These are phyloP conservation scores for Addax nasomaculatus DNA, from an alignment of 2,113 vertebrate species.

Conservation along the genomic window DNA sequence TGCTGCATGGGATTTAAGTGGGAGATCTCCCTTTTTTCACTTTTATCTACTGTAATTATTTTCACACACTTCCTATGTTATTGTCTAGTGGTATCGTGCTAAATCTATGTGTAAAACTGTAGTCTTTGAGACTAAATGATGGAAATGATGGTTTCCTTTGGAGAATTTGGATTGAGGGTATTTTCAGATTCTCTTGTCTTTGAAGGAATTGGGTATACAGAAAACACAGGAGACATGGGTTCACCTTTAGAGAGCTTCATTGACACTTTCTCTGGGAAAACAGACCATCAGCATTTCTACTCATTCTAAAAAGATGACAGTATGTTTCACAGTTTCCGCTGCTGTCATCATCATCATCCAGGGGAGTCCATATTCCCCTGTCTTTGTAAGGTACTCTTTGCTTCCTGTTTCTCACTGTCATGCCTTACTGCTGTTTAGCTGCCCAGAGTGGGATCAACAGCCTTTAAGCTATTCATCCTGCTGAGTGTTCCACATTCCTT, in stretches of 20 bases:
- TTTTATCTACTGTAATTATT: neutral
- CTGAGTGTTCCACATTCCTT: neutral
- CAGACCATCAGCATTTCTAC: neutral
- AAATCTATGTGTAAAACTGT: neutral
- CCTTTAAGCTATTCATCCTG: neutral
- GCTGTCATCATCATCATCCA: neutral
- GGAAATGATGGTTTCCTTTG: neutral
- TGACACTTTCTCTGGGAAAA: neutral
- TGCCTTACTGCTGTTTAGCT: neutral
- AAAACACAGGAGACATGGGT: neutral
- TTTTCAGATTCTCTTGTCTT: conserved; percentile 15
- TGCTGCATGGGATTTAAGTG: neutral
- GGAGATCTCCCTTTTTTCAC: neutral
- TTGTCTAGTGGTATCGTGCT: neutral
- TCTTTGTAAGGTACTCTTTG: neutral
- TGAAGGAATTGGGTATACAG: neutral
- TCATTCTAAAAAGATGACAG: neutral
- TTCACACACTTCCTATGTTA: neutral
- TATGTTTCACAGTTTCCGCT: neutral
- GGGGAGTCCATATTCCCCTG: neutral
- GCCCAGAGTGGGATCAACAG: neutral
- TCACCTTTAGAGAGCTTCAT: neutral
- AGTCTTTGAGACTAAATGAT: neutral
- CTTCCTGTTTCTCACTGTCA: neutral
- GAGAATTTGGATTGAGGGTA: neutral